Evolutionary conservation across 1,140 invertebrate genomes (phyloP).

Genomic region (Elysia chlorotica): DNA sequence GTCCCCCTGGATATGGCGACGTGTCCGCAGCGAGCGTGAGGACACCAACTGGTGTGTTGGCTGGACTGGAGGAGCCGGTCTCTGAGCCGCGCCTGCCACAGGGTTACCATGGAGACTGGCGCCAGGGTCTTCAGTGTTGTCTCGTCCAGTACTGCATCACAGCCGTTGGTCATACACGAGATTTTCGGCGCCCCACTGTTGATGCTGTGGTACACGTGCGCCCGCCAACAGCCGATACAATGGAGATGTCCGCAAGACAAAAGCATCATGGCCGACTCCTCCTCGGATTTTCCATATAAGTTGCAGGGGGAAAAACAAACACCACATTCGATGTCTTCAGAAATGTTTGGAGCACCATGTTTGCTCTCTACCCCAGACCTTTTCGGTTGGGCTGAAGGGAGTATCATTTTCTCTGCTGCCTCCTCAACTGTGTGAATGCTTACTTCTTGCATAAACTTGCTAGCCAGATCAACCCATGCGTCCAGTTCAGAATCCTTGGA

Average conservation of each 20-base stretch:
- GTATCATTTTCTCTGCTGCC: neutral
- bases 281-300: neutral
- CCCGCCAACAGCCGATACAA: conserved; percentile 5
- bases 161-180: neutral
- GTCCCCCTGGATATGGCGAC: neutral
- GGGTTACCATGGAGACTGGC: neutral
- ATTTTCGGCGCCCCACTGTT: neutral
- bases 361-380: neutral
- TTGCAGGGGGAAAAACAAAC: neutral
- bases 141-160: neutral
- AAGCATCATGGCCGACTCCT: neutral
- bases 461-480: neutral
- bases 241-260: neutral
- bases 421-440: neutral
- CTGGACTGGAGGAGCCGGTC: neutral
- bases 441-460: neutral
- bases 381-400: neutral
- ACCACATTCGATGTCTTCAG: neutral
- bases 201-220: neutral
- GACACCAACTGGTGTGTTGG: conserved; percentile 2
- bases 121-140: neutral
- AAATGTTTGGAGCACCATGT: neutral
- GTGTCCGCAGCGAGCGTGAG: neutral
- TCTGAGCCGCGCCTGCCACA: neutral
- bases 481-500: neutral